A percentile compares a stretch with the other conserved stretches of the same genome.
Conservation (phyloP, 1,140 invertebrate species). For the Eulimnadia texana region DNA sequence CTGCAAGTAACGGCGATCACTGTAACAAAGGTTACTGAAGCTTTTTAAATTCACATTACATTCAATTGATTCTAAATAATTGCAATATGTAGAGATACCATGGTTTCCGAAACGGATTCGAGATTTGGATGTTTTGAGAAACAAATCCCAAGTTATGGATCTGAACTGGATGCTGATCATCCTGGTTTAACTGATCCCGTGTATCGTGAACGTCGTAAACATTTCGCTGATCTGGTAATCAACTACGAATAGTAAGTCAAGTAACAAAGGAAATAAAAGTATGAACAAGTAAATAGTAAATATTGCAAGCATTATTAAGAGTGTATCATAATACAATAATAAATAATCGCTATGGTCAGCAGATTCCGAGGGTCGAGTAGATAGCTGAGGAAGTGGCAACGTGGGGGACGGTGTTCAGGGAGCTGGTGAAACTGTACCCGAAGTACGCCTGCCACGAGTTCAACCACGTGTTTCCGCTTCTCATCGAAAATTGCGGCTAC, state of each 20-base stretch:
- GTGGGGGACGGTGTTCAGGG: constrained; percentile 78
- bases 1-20: constrained; percentile 51
- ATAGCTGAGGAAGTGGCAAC: constrained; percentile 73
- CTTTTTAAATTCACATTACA: too few species aligned
- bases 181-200: constrained; percentile 89
- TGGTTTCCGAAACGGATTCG: constrained; percentile 93
- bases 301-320: neutral
- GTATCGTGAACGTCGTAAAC: constrained; percentile 79
- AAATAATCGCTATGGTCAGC: constrained; percentile 49
- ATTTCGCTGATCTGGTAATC: constrained; percentile 95
- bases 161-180: constrained; percentile 90
- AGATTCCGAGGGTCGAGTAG: constrained; percentile 74
- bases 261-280: neutral
- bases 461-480: constrained; percentile 88
- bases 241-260: constrained; percentile 75
- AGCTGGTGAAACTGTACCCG: constrained; percentile 76
- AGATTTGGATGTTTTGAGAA: constrained; percentile 94
- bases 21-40: neutral
- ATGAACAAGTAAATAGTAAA: neutral
- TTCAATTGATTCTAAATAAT: too few species aligned
- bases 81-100: constrained; percentile 69
- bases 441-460: constrained; percentile 93
- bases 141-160: constrained; percentile 89
- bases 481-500: constrained; percentile 95
- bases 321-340: too few species aligned